Base-by-base conservation (phyloP, 2,888 invertebrate species). In the Eupeodes latifasciatus region DNA sequence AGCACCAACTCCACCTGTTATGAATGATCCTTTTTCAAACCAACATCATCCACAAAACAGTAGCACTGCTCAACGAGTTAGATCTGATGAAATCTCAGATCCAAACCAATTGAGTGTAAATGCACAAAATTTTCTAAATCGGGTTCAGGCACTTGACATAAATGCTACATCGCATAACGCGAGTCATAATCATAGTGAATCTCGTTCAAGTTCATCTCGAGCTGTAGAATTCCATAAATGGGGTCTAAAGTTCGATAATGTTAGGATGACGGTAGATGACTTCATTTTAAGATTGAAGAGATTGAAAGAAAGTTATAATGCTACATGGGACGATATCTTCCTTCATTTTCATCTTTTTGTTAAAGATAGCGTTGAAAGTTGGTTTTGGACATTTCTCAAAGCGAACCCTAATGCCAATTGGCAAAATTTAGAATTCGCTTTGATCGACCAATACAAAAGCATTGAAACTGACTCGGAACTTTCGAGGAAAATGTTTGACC, bases 281-380 rank as follows among this genome's bases (percentile, higher is more conserved):
- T 69, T 69, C 16, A 3, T 69, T 12, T 16, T 40, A 16, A 34
- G 53, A 4, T 12, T 53, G 1, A 53, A 53, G 27, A 53, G 16
- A 53, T 34, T 53, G 0, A 69, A 27, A 12, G 11, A 4, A 2
- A 49, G 53, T 4, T 69, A 69, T 11, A 53, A 69, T 6, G 69
- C n/a, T 36, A 2, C 53, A 0, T 69, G 69, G 69, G 69, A 69
- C 36, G 69, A 69, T 40, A 55, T 69, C 5, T 69, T 69, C 9
- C 55, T 69, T 6, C 51, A 67, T 34, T 67, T 67, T 11, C 51
- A 67, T 14, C n/a, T 64, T 4, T 64, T 64, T 47, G 64, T 66
- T 1, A 66, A 19, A 2, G 55, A 53, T 7, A 36, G 5, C 3
- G 69, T 69, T 2, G 69, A 69, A 40, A 69, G 53, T 40, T 69